Evolutionary conservation across 2,113 vertebrate genomes (phyloP).

Genomic region (Sorex araneus): DNA sequence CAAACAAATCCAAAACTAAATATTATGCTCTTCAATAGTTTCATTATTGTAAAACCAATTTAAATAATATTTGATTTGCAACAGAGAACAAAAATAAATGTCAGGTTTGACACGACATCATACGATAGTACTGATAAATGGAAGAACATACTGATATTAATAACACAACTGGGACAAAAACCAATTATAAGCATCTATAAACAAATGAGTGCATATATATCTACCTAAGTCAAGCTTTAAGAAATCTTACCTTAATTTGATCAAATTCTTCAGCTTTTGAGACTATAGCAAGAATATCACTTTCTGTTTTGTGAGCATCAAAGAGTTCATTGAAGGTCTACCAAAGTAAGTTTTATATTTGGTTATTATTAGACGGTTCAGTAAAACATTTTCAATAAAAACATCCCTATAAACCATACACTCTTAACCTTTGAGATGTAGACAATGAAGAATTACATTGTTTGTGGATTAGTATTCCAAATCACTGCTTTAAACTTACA

Average conservation of each 20-base stretch:
- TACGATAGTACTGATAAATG: slow-evolving; percentile 44
- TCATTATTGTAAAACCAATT: slow-evolving; percentile 85
- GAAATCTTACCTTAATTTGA: slow-evolving; percentile 96
- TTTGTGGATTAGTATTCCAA: not conserved
- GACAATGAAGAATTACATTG: not conserved
- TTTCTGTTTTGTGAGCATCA: slow-evolving; percentile 96
- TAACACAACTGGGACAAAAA: not conserved
- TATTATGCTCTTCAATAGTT: slow-evolving; percentile 83
- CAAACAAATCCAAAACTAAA: slow-evolving; percentile 82
- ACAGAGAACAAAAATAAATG: slow-evolving; percentile 35
- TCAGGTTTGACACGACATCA: slow-evolving; percentile 26
- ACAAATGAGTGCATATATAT: slow-evolving; percentile 20
- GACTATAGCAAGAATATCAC: slow-evolving; percentile 96
- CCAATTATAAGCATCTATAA: slow-evolving; percentile 52
- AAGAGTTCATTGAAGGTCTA: slow-evolving; percentile 99
- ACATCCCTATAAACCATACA: slow-evolving; percentile 36
- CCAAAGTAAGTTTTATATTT: slow-evolving; percentile 78
- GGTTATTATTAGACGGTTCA: slow-evolving; percentile 70
- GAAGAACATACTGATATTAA: slow-evolving; percentile 1
- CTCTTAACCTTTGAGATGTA: slow-evolving; percentile 35
- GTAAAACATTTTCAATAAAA: slow-evolving; percentile 53
- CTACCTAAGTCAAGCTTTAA: slow-evolving; percentile 48
- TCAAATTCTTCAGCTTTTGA: slow-evolving; percentile 99
- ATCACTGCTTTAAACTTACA: not conserved
- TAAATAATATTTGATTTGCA: slow-evolving; percentile 85